Evolutionary conservation across 2,888 invertebrate species (phyloP), one percentile per base, ranked within the genome.

Genomic region (Seira ritae): DNA sequence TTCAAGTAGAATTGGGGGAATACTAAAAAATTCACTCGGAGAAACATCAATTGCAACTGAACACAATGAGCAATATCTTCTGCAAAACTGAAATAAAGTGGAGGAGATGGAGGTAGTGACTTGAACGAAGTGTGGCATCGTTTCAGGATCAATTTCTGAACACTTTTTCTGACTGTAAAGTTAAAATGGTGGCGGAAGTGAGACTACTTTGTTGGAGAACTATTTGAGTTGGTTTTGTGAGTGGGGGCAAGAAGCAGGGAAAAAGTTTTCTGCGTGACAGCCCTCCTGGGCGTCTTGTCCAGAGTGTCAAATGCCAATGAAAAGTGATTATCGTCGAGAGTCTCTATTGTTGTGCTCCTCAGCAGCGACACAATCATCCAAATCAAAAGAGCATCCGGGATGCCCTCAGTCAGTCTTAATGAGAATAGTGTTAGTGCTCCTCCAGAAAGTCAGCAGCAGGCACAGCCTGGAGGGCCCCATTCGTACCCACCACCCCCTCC

Each of bases 351-450:
- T 82, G 82, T 82, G 55, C 55, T 55, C 78, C 69, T 69, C 78
- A 65, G 78, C 82, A 77, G 72, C 76, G 71, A 71, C 67, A 72
- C 82, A 82, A 82, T 82, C 76, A 82, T 65, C 55, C 55, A 55
- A 55, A n/a, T n/a, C 70, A 66, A 65, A 65, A 65, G 65, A 20
- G 22, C 77, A 83, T 77, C 83, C 83, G 83, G 83, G 83, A 83
- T 83, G 83, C 83, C 83, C 83, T 83, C 83, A 72, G 83, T 83
- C 83, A 83, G 83, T 77, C 77, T 83, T 83, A 83, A 72, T 83
- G 83, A 83, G 69, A 83, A 78, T 83, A 83, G 83, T 83, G 77
- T 83, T 83, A 83, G 83, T 83, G 67, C 67, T 67, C 72, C 77
- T 73, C 83, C 83, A 77, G 77, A 77, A 83, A 76, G 77, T 55